Evolutionary conservation across 2,888 invertebrate genomes (phyloP).

Genomic region (Zonitis immaculata): DNA sequence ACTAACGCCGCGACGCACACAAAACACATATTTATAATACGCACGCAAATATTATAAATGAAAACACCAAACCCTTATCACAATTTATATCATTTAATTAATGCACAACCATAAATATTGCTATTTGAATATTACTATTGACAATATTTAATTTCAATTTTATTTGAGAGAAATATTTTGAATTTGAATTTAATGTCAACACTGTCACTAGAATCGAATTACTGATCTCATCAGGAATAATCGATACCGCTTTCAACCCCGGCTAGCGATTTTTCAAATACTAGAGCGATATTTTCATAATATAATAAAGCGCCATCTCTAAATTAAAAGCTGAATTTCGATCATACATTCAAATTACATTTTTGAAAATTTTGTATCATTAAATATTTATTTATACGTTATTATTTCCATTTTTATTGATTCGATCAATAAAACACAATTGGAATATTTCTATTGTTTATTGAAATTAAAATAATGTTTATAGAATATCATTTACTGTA

Average conservation of each 20-base stretch:
- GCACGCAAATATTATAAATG: not conserved
- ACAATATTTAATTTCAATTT: too few relatives aligned
- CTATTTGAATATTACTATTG: too few relatives aligned
- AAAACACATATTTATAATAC: conserved; percentile 2
- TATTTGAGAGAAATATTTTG: too few relatives aligned
- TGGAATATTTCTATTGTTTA: conserved; percentile 18
- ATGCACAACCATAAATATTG: too few relatives aligned
- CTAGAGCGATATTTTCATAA: not conserved
- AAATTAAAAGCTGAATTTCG: not conserved
- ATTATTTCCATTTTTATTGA: too few relatives aligned
- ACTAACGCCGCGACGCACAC: conserved; percentile 3
- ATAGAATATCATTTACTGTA: conserved; percentile 22
- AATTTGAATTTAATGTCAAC: too few relatives aligned
- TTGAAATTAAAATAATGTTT: conserved; percentile 21
- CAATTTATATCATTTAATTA: too few relatives aligned
- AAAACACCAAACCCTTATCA: too few relatives aligned
- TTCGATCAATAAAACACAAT: too few relatives aligned
- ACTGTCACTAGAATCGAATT: not conserved
- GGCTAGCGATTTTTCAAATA: not conserved
- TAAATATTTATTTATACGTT: too few relatives aligned
- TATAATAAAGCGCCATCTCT: not conserved
- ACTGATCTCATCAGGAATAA: not conserved
- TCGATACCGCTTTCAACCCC: not conserved
- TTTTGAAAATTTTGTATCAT: too few relatives aligned
- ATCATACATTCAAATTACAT: too few relatives aligned